A percentile compares a stretch with the other conserved stretches of the same genome.
Conservation (phyloP, 2,888 invertebrate genomes). For the Gortyna flavago region DNA sequence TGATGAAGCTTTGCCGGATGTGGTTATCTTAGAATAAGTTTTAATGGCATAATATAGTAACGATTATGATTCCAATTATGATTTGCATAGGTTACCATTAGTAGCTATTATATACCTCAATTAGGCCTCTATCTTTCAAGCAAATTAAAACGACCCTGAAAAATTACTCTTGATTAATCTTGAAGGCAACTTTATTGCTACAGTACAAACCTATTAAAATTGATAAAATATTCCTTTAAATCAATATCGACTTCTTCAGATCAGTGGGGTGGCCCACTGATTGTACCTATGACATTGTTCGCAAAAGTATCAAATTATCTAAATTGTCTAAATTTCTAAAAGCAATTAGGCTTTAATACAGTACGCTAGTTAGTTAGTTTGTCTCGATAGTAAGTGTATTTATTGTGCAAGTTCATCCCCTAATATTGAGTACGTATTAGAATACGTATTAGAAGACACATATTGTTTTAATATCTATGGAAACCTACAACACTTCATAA, state of each 20-base stretch:
- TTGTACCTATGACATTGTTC: slow-evolving; percentile 13
- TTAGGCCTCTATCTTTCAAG: background rate
- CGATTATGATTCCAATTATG: background rate
- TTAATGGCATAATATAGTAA: background rate
- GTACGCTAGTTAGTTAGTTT: slow-evolving; percentile 25
- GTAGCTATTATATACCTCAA: background rate
- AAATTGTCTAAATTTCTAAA: slow-evolving; percentile 34
- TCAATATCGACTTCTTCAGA: slow-evolving; percentile 8
- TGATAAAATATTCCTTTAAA: background rate
- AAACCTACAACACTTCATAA: background rate
- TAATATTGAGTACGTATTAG: slow-evolving; percentile 1
- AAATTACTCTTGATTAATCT: background rate
- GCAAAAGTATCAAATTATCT: slow-evolving; percentile 15
- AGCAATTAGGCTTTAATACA: slow-evolving; percentile 46
- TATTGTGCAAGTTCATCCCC: slow-evolving; percentile 46
- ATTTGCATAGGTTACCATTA: background rate
- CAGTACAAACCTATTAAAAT: background rate
- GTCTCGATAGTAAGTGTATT: slow-evolving; percentile 30
- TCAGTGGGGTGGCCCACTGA: background rate
- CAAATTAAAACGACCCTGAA: slow-evolving; percentile 1
- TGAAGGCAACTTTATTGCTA: background rate
- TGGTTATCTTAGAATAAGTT: slow-evolving; percentile 16
- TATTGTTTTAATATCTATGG: background rate
- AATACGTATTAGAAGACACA: background rate
- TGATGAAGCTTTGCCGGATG: slow-evolving; percentile 10